Base-by-base conservation (phyloP, 2,888 invertebrate genomes). In the Monochamus alternatus region DNA sequence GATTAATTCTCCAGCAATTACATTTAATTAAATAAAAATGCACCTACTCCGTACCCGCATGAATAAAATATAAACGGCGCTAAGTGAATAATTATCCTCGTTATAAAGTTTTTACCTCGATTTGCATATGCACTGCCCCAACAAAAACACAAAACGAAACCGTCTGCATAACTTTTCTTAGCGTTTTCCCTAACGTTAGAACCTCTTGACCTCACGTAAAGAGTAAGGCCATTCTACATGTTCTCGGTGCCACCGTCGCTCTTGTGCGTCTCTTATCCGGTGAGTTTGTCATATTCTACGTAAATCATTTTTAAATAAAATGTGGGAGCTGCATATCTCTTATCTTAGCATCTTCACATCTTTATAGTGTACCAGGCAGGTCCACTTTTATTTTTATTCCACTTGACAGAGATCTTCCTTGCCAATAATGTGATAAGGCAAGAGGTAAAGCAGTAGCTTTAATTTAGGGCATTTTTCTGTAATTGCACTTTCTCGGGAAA, bases 201-300 rank as follows among this genome's bases (percentile, higher is more conserved):
- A 77, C 81, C 79, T 76, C 76, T 79, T 78, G 81, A 81, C 81
- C 81, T 79, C 81, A 81, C 79, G 81, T 81, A 78, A 71, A 52
- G 62, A 58, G 38, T 63, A 30, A 51, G 38, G 38, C 71, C 44
- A 63, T 52, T 71, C 31, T 62, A 71, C 52, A 63, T 52, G 52
- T 14, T 62, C 52, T 62, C 38, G 38, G 52, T 63, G 44, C 52
- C 63, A 30, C 70, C 47, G 51, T 51, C 14, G 51, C 7, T 22
- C 52, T 69, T 69, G 55, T 67, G 22, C 44, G 70, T 51, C 73
- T 43, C 78, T 80, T 79, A 79, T 77, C 79, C 75, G 79, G 78
- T 75, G 74, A 66, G 74, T 71, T 74, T 75, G 78, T 80, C 79
- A 79, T 80, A 77, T 76, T 74, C 78, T 59, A 80, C 77, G 73